phyloP scores from a whole-genome alignment of 2,113 vertebrate species.

The Rattus rattus region DNA sequence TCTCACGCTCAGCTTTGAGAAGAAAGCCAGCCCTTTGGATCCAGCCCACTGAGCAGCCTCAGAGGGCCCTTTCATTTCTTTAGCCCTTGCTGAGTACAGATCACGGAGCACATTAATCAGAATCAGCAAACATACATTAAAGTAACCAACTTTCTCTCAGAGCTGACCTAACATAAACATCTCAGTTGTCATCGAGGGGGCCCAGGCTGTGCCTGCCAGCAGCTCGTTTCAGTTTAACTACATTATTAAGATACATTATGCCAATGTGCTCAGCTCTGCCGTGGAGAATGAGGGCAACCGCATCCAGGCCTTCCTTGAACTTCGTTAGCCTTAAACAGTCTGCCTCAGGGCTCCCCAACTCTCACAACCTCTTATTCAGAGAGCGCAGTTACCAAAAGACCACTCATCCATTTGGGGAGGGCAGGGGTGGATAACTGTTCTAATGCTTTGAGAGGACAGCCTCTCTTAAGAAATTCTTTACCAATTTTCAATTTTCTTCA shows the following conservation, averaged over 20 bases:
- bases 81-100: conserved; percentile 22
- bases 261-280: background rate
- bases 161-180: conserved; percentile 64
- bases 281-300: background rate
- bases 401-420: background rate
- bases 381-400: background rate
- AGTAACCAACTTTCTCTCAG: conserved; percentile 49
- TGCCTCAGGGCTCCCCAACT: background rate
- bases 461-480: background rate
- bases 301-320: background rate
- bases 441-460: background rate
- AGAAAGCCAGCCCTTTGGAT: conserved; percentile 34
- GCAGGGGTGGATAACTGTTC: background rate
- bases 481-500: conserved; percentile 5
- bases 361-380: background rate
- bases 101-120: background rate
- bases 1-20: background rate
- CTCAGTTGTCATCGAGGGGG: background rate
- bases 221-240: conserved; percentile 47
- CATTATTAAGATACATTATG: conserved; percentile 55
- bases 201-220: conserved; percentile 19
- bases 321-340: background rate
- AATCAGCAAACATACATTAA: conserved; percentile 49
- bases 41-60: conserved; percentile 33
- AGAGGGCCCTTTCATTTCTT: conserved; percentile 6